Evolutionary conservation across 2,888 invertebrate species (phyloP), one percentile per base, ranked within the genome.

Genomic region (Cephus pulcher): DNA sequence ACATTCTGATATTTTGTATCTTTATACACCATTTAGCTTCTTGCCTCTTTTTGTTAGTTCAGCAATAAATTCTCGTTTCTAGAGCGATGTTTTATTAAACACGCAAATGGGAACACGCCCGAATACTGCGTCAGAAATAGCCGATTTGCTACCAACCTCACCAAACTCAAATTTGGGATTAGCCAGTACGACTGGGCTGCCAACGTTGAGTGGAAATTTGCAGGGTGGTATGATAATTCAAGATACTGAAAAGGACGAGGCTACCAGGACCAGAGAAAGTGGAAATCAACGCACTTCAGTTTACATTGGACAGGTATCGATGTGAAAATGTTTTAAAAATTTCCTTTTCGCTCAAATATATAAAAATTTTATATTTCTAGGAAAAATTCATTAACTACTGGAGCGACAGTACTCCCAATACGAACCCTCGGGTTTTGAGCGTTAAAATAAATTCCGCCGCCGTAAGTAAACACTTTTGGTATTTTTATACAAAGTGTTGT

Each of bases 261-360:
- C 87, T 80, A 87, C 84, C 82, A 87, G 87, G 83, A 88, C 87
- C 81, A 90, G 82, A 78, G 86, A 89, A 82, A 84, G 84, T 82
- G 88, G 87, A 86, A 89, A 88, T 87, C 90, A 90, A 87, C 89
- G 89, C 83, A 88, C 88, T 85, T 87, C 90, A 83, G 88, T 90
- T 85, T 90, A 90, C 83, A 91, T 91, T 80, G 90, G 89, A 87
- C 91, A 91, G 91, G 91, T 91, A 90, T 91, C 90, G 85, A 81
- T 77, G 77, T 34, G 78, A 30, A 12, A 15, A 73, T 30, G 23
- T 40, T 32, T 32, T 11, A 11, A 35, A 68, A 70, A 30, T 70
- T 70, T 32, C 12, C 30, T 15, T 40, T 15, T 40, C 4, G 4
- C 1, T 15, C 4, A 15, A 30, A 30, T 70, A 33, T 12, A 70